Percentiles rank a stretch among this genome's conserved stretches.
Conservation (phyloP, 2,888 invertebrate genomes). For the Noctua pronuba region DNA sequence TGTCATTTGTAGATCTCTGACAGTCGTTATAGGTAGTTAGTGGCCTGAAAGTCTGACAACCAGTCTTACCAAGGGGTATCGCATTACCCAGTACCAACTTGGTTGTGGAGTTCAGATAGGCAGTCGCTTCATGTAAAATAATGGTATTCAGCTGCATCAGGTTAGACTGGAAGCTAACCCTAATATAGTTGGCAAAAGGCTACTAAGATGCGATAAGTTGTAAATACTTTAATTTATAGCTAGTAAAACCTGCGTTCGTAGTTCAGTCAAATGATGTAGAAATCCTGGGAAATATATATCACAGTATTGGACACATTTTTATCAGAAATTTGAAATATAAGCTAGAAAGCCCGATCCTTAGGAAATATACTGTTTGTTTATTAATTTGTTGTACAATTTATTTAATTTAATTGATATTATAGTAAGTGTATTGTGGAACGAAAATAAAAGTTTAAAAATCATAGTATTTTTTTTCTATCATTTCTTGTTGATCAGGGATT, state of each 20-base stretch:
- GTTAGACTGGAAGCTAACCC: too few species aligned
- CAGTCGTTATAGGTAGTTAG: too few species aligned
- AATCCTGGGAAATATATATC: neutral
- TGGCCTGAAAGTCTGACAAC: too few species aligned
- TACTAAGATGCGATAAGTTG: neutral
- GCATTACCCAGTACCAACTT: too few species aligned
- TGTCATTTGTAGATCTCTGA: neutral
- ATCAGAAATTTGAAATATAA: neutral
- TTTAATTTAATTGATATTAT: constrained; percentile 17
- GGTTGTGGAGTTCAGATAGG: too few species aligned
- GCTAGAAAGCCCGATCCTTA: neutral
- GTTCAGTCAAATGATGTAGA: neutral
- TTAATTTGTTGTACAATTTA: constrained; percentile 39
- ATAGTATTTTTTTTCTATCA: neutral
- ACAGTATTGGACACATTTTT: neutral
- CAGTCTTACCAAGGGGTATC: too few species aligned
- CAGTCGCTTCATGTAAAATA: neutral
- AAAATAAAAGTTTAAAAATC: constrained; percentile 42
- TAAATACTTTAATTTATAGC: neutral
- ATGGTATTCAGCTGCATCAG: neutral
- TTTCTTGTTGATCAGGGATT: neutral
- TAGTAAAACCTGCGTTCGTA: neutral
- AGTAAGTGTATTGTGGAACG: constrained; percentile 14
- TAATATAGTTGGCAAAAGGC: too few species aligned
- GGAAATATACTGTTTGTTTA: constrained; percentile 30